These are phyloP conservation scores for Catajapyx aquilonaris DNA, from an alignment of 1,140 invertebrate genomes.

Conservation along the genomic window DNA sequence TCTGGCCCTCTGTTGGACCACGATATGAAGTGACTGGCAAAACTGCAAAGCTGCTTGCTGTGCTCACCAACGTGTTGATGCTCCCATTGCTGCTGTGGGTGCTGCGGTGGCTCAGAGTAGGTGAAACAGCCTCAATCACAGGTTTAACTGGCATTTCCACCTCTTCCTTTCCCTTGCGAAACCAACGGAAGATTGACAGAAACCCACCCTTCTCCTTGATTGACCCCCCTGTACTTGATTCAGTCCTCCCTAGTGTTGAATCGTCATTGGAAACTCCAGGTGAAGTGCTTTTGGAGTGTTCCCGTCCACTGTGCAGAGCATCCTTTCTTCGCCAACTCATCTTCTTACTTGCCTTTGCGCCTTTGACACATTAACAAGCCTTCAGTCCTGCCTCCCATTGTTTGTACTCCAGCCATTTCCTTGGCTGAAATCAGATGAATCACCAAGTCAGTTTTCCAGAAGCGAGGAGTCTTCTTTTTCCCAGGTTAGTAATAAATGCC, in stretches of 20 bases:
- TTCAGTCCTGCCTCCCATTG: neutral
- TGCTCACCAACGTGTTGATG: conserved; percentile 35
- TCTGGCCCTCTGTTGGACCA: conserved; percentile 2
- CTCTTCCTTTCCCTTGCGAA: conserved; percentile 16
- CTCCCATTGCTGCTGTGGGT: conserved; percentile 19
- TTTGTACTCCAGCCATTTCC: neutral
- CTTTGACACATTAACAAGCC: too few species aligned
- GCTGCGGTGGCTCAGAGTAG: neutral
- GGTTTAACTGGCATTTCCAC: neutral
- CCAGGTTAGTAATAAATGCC: too few species aligned
- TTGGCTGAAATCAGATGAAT: conserved; percentile 1
- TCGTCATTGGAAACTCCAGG: neutral
- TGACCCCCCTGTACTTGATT: conserved; percentile 2
- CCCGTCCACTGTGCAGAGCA: too few species aligned
- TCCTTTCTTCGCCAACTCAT: too few species aligned
- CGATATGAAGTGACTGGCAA: conserved; percentile 26
- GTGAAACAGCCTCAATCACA: neutral
- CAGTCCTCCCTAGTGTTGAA: neutral
- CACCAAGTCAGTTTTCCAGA: neutral
- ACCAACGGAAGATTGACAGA: conserved; percentile 27
- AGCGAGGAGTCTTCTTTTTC: too few species aligned
- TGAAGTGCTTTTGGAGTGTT: too few species aligned
- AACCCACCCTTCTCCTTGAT: conserved; percentile 16
- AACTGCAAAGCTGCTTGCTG: conserved; percentile 45
- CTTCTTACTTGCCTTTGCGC: neutral